phyloP scores from a whole-genome alignment of 2,113 vertebrate genomes.

The Acanthochromis polyacanthus region DNA sequence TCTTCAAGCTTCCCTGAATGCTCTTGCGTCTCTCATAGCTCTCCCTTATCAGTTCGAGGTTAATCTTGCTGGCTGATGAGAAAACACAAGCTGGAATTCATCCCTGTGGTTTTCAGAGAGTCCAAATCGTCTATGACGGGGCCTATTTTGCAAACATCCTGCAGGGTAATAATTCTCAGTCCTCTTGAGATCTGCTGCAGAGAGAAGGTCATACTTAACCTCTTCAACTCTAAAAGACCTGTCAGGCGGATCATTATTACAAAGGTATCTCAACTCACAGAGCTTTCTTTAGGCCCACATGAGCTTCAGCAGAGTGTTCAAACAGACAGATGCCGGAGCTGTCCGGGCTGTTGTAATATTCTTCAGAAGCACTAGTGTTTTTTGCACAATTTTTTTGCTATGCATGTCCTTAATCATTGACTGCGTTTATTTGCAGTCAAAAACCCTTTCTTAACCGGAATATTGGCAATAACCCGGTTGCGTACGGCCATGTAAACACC shows the following conservation, averaged over 20 bases:
- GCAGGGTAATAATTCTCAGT: constrained; percentile 47
- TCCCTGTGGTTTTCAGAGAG: constrained; percentile 35
- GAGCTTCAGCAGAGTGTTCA: background rate
- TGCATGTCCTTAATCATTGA: background rate
- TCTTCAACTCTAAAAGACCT: constrained; percentile 17
- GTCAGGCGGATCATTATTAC: constrained; percentile 14
- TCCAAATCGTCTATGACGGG: constrained; percentile 50
- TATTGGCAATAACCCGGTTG: too few species aligned
- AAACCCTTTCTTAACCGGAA: too few species aligned
- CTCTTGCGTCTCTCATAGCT: constrained; percentile 3
- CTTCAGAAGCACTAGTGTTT: background rate
- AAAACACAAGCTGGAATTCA: constrained; percentile 42
- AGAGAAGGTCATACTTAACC: constrained; percentile 19
- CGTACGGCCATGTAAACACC: too few species aligned
- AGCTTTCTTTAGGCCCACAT: background rate
- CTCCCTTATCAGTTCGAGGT: constrained; percentile 29
- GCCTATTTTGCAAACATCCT: constrained; percentile 42
- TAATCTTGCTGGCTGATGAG: constrained; percentile 41
- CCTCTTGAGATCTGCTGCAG: constrained; percentile 26
- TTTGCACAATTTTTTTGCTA: background rate
- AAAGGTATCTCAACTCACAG: constrained; percentile 15
- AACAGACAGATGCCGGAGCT: too few species aligned
- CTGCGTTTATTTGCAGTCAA: too few species aligned
- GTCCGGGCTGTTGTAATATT: too few species aligned
- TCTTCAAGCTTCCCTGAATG: constrained; percentile 5